phyloP scores from a whole-genome alignment of 2,888 invertebrate species.

The Masnerella sp. region DNA sequence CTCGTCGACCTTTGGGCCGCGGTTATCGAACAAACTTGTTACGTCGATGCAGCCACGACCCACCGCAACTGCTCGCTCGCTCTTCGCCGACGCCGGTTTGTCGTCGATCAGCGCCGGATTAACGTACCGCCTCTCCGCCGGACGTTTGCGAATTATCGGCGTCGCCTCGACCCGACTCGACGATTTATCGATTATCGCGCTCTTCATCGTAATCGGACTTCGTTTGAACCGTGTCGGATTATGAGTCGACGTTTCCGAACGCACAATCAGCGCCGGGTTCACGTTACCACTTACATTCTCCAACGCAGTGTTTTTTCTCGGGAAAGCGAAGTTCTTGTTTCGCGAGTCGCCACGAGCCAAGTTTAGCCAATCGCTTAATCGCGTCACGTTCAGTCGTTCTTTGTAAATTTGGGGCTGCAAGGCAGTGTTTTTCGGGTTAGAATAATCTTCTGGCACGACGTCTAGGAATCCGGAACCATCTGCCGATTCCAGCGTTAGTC shows the following conservation, averaged over 20 bases:
- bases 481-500: slow-evolving; percentile 53
- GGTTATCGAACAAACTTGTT: slow-evolving; percentile 73
- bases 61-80: slow-evolving; percentile 67
- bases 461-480: slow-evolving; percentile 64
- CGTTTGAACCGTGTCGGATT: slow-evolving; percentile 65
- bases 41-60: slow-evolving; percentile 75
- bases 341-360: slow-evolving; percentile 65
- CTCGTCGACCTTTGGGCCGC: slow-evolving; percentile 62
- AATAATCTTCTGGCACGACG: slow-evolving; percentile 71
- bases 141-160: slow-evolving; percentile 50
- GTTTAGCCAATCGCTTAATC: slow-evolving; percentile 75
- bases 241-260: slow-evolving; percentile 53
- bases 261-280: slow-evolving; percentile 60
- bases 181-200: slow-evolving; percentile 72
- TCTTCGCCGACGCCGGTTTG: slow-evolving; percentile 66
- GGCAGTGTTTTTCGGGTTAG: neutral
- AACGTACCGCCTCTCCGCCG: slow-evolving; percentile 66
- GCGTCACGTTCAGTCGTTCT: slow-evolving; percentile 71
- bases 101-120: slow-evolving; percentile 73
- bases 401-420: slow-evolving; percentile 5
- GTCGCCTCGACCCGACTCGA: slow-evolving; percentile 49
- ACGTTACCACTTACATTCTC: slow-evolving; percentile 43
- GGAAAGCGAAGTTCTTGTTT: slow-evolving; percentile 44
- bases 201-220: slow-evolving; percentile 70
- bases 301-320: slow-evolving; percentile 14